These are phyloP conservation scores for Gobionotothen gibberifrons DNA, from an alignment of 2,797 vertebrate genomes.

Conservation along the genomic window DNA sequence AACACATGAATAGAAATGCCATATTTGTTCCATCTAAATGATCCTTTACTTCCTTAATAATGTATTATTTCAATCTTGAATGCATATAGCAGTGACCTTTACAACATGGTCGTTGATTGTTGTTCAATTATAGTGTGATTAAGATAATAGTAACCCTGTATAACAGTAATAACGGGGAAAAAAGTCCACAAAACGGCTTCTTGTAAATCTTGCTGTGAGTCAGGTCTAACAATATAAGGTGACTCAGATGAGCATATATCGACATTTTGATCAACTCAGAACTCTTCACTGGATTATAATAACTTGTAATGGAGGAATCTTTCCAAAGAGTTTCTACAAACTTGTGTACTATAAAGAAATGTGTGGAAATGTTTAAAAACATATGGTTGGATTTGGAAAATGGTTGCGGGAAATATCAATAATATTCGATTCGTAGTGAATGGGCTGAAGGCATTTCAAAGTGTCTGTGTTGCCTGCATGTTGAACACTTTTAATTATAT, in stretches of 20 bases:
- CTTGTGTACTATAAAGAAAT: not conserved
- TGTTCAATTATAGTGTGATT: not conserved
- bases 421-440: conserved; percentile 1
- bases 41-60: not conserved
- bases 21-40: not conserved
- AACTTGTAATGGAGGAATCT: not conserved
- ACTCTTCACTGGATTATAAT: not conserved
- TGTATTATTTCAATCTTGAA: not conserved
- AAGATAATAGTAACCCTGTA: not conserved
- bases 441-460: not conserved
- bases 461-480: not conserved
- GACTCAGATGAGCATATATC: not conserved
- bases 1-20: not conserved
- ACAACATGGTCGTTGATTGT: not conserved
- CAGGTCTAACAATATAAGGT: not conserved
- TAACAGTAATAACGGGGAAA: not conserved
- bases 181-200: not conserved
- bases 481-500: not conserved
- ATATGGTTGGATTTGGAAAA: not conserved
- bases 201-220: not conserved
- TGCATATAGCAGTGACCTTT: not conserved
- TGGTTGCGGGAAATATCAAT: not conserved
- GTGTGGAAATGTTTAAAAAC: not conserved
- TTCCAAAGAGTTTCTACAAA: not conserved
- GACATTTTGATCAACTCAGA: not conserved